Evolutionary conservation across 2,797 vertebrate genomes (phyloP).

Genomic region (Macrochelys suwanniensis): DNA sequence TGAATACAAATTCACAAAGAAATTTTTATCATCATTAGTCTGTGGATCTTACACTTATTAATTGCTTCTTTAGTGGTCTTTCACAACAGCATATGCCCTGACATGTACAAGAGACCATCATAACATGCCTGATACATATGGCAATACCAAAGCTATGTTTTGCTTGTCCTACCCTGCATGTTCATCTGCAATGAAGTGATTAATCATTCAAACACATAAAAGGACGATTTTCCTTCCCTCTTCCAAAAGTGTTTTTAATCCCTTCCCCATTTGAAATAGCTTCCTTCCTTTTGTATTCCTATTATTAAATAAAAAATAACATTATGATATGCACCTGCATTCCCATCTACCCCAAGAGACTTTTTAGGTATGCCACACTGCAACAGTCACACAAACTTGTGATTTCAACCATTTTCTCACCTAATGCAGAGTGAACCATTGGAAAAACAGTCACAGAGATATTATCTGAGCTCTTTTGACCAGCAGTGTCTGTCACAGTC

Average conservation of each 20-base stretch:
- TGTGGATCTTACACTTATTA: not conserved
- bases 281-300: too few relatives aligned
- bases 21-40: not conserved
- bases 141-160: not conserved
- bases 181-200: not conserved
- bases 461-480: conserved; percentile 93
- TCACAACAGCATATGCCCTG: not conserved
- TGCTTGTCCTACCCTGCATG: not conserved
- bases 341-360: not conserved
- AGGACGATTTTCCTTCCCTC: not conserved
- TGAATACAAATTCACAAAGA: not conserved
- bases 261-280: not conserved
- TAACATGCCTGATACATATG: accelerated
- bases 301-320: not conserved
- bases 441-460: conserved; percentile 90
- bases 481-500: conserved; percentile 88
- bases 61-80: not conserved
- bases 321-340: not conserved
- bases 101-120: not conserved
- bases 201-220: not conserved
- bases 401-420: conserved; percentile 74
- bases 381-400: not conserved
- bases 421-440: conserved; percentile 86
- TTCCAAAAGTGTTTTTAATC: not conserved
- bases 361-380: not conserved